Conservation (phyloP, 2,797 vertebrate genomes). For the Crocodylus rhombifer region DNA sequence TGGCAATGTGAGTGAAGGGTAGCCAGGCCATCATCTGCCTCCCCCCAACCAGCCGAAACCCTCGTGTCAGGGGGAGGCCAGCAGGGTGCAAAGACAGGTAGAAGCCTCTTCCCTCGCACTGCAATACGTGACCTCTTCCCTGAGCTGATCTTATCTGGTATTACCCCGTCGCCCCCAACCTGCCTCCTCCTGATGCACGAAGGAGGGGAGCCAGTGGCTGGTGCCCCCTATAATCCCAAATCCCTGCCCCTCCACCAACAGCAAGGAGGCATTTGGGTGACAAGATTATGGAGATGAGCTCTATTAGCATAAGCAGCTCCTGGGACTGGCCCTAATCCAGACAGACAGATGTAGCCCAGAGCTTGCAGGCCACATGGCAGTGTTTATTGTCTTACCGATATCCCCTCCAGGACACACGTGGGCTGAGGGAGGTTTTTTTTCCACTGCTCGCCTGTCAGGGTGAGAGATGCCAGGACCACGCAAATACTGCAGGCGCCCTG, state of each 20-base stretch:
- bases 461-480: accelerated
- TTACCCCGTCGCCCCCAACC: accelerated
- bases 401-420: accelerated
- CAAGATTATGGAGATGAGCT: slow-evolving; percentile 62
- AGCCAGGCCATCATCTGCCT: neutral
- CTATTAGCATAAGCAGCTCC: slow-evolving; percentile 57
- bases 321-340: slow-evolving; percentile 68
- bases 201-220: neutral
- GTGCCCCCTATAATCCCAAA: neutral
- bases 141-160: neutral
- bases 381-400: neutral
- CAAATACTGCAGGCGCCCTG: accelerated
- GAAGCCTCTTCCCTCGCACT: neutral
- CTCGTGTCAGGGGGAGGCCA: neutral
- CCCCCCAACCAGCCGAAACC: neutral
- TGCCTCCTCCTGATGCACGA: neutral
- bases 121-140: neutral
- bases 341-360: slow-evolving; percentile 25
- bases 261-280: slow-evolving; percentile 39
- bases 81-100: neutral
- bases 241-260: slow-evolving; percentile 4
- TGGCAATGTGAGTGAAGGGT: neutral
- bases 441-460: neutral
- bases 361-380: neutral
- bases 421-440: neutral